Percentiles rank a stretch among this genome's conserved stretches.
Conservation (phyloP, 1,140 invertebrate species). For the Eurosta solidaginis region DNA sequence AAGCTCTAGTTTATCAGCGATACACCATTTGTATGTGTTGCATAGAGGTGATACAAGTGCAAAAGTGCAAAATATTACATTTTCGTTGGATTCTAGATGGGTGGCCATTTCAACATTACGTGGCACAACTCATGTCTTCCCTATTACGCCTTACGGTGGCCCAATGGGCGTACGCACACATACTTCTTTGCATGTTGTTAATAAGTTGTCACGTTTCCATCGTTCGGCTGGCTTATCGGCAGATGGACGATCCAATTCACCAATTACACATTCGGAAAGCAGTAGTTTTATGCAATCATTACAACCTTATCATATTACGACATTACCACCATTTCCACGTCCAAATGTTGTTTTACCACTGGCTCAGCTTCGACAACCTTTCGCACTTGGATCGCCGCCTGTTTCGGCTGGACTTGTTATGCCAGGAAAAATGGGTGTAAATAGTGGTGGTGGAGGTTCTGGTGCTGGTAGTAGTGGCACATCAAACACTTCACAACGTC, state of each 20-base stretch:
- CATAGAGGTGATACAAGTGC: slow-evolving; percentile 86
- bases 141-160: slow-evolving; percentile 96
- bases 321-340: slow-evolving; percentile 86
- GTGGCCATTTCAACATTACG: slow-evolving; percentile 90
- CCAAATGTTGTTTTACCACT: slow-evolving; percentile 79
- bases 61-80: slow-evolving; percentile 85
- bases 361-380: slow-evolving; percentile 83
- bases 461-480: neutral
- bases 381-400: slow-evolving; percentile 61
- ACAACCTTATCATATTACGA: slow-evolving; percentile 83
- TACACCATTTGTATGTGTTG: slow-evolving; percentile 95
- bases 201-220: slow-evolving; percentile 92
- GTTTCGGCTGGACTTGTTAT: slow-evolving; percentile 40
- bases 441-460: slow-evolving; percentile 27
- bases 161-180: slow-evolving; percentile 89
- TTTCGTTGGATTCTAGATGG: slow-evolving; percentile 93
- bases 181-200: slow-evolving; percentile 89
- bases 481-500: slow-evolving; percentile 60
- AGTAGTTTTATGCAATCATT: slow-evolving; percentile 54
- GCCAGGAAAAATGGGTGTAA: slow-evolving; percentile 30
- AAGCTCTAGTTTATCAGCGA: slow-evolving; percentile 82
- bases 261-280: slow-evolving; percentile 67
- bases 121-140: slow-evolving; percentile 97
- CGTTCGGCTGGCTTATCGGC: slow-evolving; percentile 87
- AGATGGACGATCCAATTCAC: slow-evolving; percentile 76